phyloP scores from a whole-genome alignment of 2,113 vertebrate genomes.

The Chrysemys picta region DNA sequence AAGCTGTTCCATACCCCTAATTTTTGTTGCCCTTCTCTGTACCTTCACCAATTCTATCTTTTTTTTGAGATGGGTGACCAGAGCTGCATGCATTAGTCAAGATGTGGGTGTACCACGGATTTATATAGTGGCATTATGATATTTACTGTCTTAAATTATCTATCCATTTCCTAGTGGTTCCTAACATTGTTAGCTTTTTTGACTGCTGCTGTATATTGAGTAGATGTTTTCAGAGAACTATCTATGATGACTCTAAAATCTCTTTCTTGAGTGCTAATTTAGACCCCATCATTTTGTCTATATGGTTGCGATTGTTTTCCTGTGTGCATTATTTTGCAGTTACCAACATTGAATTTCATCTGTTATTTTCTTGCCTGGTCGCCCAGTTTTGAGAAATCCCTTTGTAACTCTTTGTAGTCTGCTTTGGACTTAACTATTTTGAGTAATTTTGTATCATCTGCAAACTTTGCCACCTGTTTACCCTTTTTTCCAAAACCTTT shows the following conservation, averaged over 20 bases:
- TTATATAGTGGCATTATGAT: fast-evolving
- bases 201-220: neutral
- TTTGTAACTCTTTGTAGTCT: neutral
- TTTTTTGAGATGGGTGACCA: neutral
- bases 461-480: neutral
- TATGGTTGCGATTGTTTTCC: neutral
- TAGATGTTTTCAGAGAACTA: neutral
- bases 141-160: neutral
- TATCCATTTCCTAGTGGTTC: neutral
- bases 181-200: fast-evolving
- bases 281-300: fast-evolving
- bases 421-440: neutral
- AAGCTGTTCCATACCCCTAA: neutral
- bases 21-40: neutral
- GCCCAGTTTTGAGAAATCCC: neutral
- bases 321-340: neutral
- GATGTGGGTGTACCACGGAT: neutral
- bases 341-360: fast-evolving
- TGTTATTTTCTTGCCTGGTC: neutral
- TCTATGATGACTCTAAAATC: neutral
- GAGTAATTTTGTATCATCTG: neutral
- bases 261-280: neutral
- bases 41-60: neutral
- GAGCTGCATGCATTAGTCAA: neutral
- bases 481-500: neutral